Base-by-base conservation (phyloP, 2,888 invertebrate species). In the Cephus rjabovi region DNA sequence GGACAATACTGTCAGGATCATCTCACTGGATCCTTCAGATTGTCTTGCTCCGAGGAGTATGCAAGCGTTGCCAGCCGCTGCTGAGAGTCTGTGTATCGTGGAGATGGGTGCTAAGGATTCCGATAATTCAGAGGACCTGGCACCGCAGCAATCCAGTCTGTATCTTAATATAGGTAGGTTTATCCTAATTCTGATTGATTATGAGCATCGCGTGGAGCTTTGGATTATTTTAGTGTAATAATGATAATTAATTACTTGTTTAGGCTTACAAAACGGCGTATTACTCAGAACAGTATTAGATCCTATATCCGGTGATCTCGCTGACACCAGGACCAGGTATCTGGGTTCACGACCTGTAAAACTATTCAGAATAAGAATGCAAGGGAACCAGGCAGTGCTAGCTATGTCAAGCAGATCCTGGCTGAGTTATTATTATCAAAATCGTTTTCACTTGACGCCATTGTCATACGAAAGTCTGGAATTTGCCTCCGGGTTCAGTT, bases 381-480 rank as follows among this genome's bases (percentile, higher is more conserved):
- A 99, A 89, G 97, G 97, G 23, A 96, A 97, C 12, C 98, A 99
- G 92, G 98, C 99, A 1, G 99, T 99, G 0, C 92, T 99, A 56
- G 99, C 99, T 0, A 98, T 99, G 94, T 99, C 99, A 0, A 98
- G 98, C 84, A 94, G 99, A 83, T 98, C 98, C 0, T 99, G 99
- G 99, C 93, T 99, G 34, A 98, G 98, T 88, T 99, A 99, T 90
- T 98, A 98, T 88, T 98, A 99, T 91, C 99, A 99, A 92, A 99
- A 98, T 92, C 94, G 97, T 76, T 98, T 98, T 88, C 98, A 99
- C 92, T 93, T 99, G 74, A 99, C 99, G 0, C 99, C 99, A 0
- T 92, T 99, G 0, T 98, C 98, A 0, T 99, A 99, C 89, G 99
- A 99, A 92, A 96, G 98, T 78, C 92, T 99, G 79, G 99, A 99